Base-by-base conservation (phyloP, 2,888 invertebrate genomes). In the Antheraea assamensis region DNA sequence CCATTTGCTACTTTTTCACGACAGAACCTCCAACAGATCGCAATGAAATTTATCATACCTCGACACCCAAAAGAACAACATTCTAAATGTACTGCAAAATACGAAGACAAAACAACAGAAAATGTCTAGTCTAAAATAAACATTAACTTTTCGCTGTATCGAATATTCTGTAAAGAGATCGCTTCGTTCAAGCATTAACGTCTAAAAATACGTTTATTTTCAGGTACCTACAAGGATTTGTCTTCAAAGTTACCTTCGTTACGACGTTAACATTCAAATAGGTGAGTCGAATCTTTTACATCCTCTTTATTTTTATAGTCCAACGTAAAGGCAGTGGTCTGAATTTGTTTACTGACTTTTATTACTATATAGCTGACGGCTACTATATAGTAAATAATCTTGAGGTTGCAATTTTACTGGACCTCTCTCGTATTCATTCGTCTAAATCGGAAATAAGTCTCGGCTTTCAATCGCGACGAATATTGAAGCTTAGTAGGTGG, bases 371-470 rank as follows among this genome's bases (percentile, higher is more conserved):
- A 61, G 15, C 17, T 13, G 27, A 27, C 27, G 27, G 61, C 5
- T 27, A n/a, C n/a, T n/a, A 27, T 2, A 61, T 4, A 61, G 27
- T 3, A 27, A 61, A 27, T 61, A 61, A 61, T 61, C 4, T 10
- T 17, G 61, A 61, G 61, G 61, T 61, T 27, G 27, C 61, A 61
- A 61, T 61, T 61, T 61, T 61, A 27, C 27, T 61, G 15, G 61
- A 42, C 27, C 27, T 27, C 27, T 27, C 27, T 17, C 27, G 27
- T 61, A 61, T 61, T 61, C 61, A 61, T 61, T 27, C 24, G 58
- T n/a, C 24, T n/a, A 58, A 58, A 24, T 58, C 58, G 61, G 61
- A 61, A 61, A 61, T 61, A 61, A 27, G 15, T 4, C 61, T 27
- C 61, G 61, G 61, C 61, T 61, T 61, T 61, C 27, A 61, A 61